phyloP scores from a whole-genome alignment of 1,140 invertebrate species.

The Leptoteleia sp. region DNA sequence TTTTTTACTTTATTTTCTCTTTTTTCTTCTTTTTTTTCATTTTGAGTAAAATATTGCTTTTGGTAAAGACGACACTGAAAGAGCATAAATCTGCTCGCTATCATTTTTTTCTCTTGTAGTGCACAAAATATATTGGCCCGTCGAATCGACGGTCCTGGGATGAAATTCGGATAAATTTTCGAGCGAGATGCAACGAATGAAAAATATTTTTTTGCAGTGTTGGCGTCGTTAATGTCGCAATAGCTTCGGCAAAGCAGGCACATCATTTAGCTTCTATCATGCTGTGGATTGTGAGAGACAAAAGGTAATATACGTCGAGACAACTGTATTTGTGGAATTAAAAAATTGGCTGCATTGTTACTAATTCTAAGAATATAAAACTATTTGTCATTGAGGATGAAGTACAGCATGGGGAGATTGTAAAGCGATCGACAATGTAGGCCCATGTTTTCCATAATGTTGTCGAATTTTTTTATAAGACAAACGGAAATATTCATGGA shows the following conservation, averaged over 20 bases:
- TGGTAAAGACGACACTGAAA: constrained; percentile 57
- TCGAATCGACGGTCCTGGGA: constrained; percentile 16
- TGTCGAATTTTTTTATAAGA: too few species aligned
- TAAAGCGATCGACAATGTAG: constrained; percentile 20
- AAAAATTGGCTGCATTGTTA: constrained; percentile 33
- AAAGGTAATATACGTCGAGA: constrained; percentile 63
- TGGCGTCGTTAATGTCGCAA: constrained; percentile 59
- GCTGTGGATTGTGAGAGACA: constrained; percentile 62
- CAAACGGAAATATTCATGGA: too few species aligned
- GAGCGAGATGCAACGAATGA: constrained; percentile 56
- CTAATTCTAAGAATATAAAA: constrained; percentile 62
- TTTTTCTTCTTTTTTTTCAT: constrained; percentile 25
- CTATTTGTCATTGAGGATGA: constrained; percentile 51
- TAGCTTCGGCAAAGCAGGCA: constrained; percentile 68
- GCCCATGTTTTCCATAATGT: constrained; percentile 2
- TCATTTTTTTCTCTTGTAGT: constrained; percentile 44
- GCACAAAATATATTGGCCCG: constrained; percentile 59
- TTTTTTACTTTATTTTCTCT: neutral
- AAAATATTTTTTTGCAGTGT: constrained; percentile 59
- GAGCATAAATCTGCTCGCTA: constrained; percentile 48
- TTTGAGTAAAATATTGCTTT: constrained; percentile 65
- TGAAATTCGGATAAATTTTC: constrained; percentile 61
- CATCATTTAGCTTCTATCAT: constrained; percentile 65
- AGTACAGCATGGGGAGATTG: constrained; percentile 39
- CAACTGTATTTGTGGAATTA: constrained; percentile 49